Conservation (phyloP, 2,113 vertebrate species). For the Phyllopteryx taeniolatus region DNA sequence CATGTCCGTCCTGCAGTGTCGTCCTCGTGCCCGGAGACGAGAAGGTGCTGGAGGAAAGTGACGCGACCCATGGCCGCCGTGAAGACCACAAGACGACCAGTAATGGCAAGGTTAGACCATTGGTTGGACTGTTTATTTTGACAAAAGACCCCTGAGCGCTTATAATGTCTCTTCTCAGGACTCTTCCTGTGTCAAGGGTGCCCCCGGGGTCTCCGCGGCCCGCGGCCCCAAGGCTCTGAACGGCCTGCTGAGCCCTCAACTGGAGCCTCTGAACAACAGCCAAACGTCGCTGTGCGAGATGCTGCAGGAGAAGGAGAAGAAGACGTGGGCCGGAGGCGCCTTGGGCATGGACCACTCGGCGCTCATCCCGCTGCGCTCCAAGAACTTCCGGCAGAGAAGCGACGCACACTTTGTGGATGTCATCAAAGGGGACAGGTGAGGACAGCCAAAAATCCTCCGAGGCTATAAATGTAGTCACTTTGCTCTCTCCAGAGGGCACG, state of each 20-base stretch:
- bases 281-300: conserved; percentile 93
- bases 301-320: conserved; percentile 87
- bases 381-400: conserved; percentile 93
- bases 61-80: conserved; percentile 80
- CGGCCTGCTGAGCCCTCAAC: conserved; percentile 85
- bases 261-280: conserved; percentile 86
- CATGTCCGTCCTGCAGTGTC: conserved; percentile 80
- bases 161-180: conserved; percentile 59
- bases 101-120: conserved; percentile 70
- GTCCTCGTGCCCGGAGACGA: conserved; percentile 73
- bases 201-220: conserved; percentile 67
- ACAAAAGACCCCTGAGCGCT: not conserved
- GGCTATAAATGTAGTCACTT: not conserved
- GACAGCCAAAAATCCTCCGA: not conserved
- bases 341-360: conserved; percentile 85
- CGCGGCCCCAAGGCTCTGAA: conserved; percentile 83
- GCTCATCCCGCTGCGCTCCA: conserved; percentile 89
- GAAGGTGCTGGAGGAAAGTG: conserved; percentile 72
- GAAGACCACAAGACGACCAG: conserved; percentile 80
- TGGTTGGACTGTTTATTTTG: not conserved
- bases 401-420: conserved; percentile 98
- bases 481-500: not conserved
- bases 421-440: conserved; percentile 96
- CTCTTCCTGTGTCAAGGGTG: conserved; percentile 59
- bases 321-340: conserved; percentile 71